Base-by-base conservation (phyloP, 2,888 invertebrate species). In the Periphyllus acericola region DNA sequence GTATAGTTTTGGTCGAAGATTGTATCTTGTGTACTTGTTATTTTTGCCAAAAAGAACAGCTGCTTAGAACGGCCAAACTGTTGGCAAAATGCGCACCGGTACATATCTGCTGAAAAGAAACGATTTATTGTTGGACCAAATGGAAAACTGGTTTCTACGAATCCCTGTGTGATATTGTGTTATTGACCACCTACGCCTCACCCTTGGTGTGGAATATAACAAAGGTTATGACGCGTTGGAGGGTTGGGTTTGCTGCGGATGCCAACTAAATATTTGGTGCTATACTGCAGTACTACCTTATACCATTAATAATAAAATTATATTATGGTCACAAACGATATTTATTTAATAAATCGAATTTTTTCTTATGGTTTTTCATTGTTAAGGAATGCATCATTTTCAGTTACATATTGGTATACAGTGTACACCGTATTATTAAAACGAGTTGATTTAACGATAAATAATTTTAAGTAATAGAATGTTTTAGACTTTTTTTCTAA, bases 11-110 rank as follows among this genome's bases (percentile, higher is more conserved):
- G 17, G 74, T 36, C 3, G 19, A 55, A 83, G 74, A 60, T 60
- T 83, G 55, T 83, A 83, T 83, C 74, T 21, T 74, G 52, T 25
- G 32, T 19, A 74, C 55, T 75, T 83, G 75, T 83, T 83, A 83
- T 83, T 83, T 75, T 83, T 76, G 83, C 75, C 40, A 66, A 83
- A 83, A 83, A 74, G 55, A 75, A 66, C 83, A 83, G 75, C 83
- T 83, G 83, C 83, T 11, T 32, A 21, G 40, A 25, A 76, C 83
- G 29, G 14, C 46, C 71, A 74, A 82, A 74, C 83, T 75, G 66
- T 74, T 40, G 60, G 75, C 66, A 76, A 83, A 83, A 83, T 46
- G 75, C 25, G 8, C 55, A 76, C 83, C 75, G 75, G 75, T 40
- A 74, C 55, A 60, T 34, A 74, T 83, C 21, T 66, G 66, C 75